These are phyloP conservation scores for Dromiciops gliroides DNA, from an alignment of 2,113 vertebrate genomes.

Conservation along the genomic window DNA sequence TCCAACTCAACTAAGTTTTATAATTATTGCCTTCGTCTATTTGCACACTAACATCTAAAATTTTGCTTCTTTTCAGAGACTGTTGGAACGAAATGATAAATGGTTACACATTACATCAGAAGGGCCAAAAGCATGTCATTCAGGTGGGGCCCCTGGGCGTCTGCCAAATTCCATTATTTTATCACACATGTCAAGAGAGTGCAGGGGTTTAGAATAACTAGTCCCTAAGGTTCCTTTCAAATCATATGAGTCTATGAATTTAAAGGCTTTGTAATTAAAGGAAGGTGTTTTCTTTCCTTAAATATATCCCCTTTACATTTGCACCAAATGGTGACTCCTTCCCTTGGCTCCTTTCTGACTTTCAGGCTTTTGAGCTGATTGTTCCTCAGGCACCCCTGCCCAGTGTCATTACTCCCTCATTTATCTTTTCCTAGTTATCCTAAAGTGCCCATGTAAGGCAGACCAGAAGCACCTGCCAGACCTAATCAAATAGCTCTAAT, in stretches of 20 bases:
- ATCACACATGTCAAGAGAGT: too few species aligned
- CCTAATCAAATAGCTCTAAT: not conserved
- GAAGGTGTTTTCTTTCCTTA: not conserved
- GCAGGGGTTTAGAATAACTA: not conserved
- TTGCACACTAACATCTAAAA: not conserved
- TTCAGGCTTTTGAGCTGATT: not conserved
- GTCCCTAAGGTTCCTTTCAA: not conserved
- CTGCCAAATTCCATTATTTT: too few species aligned
- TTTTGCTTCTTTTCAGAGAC: not conserved
- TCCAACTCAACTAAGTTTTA: not conserved
- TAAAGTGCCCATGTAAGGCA: not conserved
- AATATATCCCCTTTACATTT: not conserved
- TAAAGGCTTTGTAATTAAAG: not conserved
- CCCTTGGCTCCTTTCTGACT: not conserved
- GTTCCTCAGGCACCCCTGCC: not conserved
- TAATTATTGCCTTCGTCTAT: not conserved
- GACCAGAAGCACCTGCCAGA: not conserved
- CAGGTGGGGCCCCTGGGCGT: too few species aligned
- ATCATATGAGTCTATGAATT: not conserved
- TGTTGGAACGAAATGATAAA: not conserved
- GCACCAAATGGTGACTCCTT: not conserved
- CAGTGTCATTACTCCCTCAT: not conserved
- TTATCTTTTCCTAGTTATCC: not conserved
- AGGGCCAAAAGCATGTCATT: not conserved
- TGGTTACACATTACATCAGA: not conserved